A percentile compares a stretch with the other conserved stretches of the same genome.
phyloP scores from a whole-genome alignment of 2,888 invertebrate species.

The Himalopsyche anomala region DNA sequence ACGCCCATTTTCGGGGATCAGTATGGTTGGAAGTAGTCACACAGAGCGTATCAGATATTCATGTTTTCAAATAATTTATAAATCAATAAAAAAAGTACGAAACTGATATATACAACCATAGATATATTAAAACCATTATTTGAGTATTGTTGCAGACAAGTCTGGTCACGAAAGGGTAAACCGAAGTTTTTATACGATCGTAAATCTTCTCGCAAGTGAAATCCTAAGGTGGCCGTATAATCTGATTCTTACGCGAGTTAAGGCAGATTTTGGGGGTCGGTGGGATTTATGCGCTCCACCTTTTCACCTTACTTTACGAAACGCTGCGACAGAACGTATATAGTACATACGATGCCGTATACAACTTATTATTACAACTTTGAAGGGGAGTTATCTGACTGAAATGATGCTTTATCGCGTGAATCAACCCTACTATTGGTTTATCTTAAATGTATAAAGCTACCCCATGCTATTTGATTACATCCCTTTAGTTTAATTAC shows the following conservation, averaged over 20 bases:
- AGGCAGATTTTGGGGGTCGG: constrained; percentile 60
- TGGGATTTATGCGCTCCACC: constrained; percentile 55
- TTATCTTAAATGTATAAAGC: too few relatives aligned
- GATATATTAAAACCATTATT: not conserved
- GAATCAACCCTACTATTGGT: too few relatives aligned
- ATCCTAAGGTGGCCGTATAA: constrained; percentile 63
- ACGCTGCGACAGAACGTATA: constrained; percentile 1
- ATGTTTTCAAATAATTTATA: too few relatives aligned
- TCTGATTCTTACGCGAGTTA: constrained; percentile 64
- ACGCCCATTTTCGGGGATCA: too few relatives aligned
- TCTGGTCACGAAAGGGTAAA: constrained; percentile 16
- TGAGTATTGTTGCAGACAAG: not conserved
- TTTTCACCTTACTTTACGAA: constrained; percentile 47
- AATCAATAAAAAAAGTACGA: too few relatives aligned
- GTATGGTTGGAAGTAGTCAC: too few relatives aligned
- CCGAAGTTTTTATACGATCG: constrained; percentile 44
- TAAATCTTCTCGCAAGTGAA: constrained; percentile 60
- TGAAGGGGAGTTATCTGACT: not conserved
- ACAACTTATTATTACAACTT: constrained; percentile 13
- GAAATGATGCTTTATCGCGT: too few relatives aligned
- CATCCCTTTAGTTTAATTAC: too few relatives aligned
- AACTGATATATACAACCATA: too few relatives aligned
- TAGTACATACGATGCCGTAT: constrained; percentile 12
- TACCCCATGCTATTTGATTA: too few relatives aligned
- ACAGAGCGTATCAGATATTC: too few relatives aligned